Evolutionary conservation across 2,797 vertebrate genomes (phyloP).

Genomic region (Anas bahamensis): DNA sequence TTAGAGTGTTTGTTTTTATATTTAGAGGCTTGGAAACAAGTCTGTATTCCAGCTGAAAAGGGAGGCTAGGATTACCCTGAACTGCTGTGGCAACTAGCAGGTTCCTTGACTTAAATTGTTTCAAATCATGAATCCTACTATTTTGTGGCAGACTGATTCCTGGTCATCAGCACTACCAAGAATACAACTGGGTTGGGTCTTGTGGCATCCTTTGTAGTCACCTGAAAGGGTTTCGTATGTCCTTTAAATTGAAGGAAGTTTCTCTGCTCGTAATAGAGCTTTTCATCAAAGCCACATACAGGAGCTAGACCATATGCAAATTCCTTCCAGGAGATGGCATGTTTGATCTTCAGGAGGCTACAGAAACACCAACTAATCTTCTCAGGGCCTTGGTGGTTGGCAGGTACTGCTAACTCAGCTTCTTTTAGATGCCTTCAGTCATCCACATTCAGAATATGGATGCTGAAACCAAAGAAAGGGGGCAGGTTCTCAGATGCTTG

Average conservation of each 20-base stretch:
- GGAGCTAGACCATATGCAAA: not conserved
- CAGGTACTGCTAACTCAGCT: not conserved
- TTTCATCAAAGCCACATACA: not conserved
- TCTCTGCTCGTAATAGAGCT: not conserved
- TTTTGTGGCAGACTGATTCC: not conserved
- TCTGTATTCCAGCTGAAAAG: not conserved
- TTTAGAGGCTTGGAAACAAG: not conserved
- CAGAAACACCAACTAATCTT: not conserved
- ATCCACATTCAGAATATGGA: not conserved
- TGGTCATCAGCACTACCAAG: not conserved
- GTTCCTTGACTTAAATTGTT: not conserved
- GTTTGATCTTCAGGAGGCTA: not conserved
- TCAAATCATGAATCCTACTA: not conserved
- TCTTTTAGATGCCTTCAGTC: not conserved
- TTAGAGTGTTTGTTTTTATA: not conserved
- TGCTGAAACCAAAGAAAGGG: not conserved
- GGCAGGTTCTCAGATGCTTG: not conserved
- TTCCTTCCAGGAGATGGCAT: not conserved
- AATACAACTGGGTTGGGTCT: not conserved
- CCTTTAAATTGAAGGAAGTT: not conserved
- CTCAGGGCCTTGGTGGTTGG: not conserved
- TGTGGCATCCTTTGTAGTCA: not conserved
- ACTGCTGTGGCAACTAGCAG: not conserved
- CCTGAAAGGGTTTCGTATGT: not conserved
- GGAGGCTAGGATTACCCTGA: not conserved